Conservation (phyloP, 2,797 vertebrate species). For the Cossypha dichroa region DNA sequence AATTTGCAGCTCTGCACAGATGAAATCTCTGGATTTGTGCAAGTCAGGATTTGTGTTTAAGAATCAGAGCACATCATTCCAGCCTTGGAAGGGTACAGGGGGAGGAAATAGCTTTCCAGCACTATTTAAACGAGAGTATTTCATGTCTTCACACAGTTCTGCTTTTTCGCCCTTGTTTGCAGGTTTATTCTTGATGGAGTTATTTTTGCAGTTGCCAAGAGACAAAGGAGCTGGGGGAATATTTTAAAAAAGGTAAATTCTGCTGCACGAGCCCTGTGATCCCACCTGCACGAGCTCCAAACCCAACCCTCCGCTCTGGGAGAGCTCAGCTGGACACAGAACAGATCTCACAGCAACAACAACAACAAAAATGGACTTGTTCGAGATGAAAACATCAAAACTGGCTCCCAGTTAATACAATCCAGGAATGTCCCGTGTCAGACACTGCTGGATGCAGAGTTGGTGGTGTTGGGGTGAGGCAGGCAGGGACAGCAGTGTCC, state of each 20-base stretch:
- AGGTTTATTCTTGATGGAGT: slow-evolving; percentile 59
- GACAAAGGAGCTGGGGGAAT: slow-evolving; percentile 25
- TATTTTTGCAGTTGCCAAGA: slow-evolving; percentile 63
- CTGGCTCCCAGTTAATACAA: background rate
- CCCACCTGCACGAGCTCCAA: background rate
- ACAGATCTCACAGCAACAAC: fast-evolving
- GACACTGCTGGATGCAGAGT: fast-evolving
- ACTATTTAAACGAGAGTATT: slow-evolving; percentile 56
- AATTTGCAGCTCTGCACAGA: slow-evolving; percentile 43
- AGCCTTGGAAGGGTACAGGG: background rate
- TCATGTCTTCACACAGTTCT: slow-evolving; percentile 52
- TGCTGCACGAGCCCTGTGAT: background rate
- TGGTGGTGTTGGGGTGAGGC: fast-evolving
- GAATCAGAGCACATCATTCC: slow-evolving; percentile 47
- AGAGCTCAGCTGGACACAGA: background rate
- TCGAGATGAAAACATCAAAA: background rate
- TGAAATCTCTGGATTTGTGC: slow-evolving; percentile 65
- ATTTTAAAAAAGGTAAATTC: slow-evolving; percentile 23
- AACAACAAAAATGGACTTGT: background rate
- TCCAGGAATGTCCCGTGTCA: background rate
- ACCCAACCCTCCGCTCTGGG: fast-evolving
- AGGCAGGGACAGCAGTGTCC: background rate
- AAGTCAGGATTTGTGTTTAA: slow-evolving; percentile 39
- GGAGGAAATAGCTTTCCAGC: slow-evolving; percentile 54
- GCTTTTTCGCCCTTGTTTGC: slow-evolving; percentile 60